Conservation (phyloP, 2,113 vertebrate species). For the Notarius quadriscutis region DNA sequence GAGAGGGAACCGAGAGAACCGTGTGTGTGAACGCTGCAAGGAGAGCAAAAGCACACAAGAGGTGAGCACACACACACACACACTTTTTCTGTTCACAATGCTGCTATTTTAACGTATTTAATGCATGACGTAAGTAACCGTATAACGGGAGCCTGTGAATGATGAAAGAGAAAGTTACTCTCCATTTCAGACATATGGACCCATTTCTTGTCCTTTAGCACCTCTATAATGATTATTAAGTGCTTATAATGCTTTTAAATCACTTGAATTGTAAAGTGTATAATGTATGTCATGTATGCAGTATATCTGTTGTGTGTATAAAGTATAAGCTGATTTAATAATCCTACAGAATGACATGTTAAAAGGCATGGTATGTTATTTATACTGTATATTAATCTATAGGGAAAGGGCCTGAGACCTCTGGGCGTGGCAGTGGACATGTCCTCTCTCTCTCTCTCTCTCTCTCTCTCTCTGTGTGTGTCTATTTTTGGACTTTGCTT, state of each 20-base stretch:
- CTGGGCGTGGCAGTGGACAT: conserved; percentile 47
- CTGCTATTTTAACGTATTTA: background rate
- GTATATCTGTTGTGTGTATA: background rate
- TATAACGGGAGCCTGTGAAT: background rate
- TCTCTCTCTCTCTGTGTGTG: background rate
- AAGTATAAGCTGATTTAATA: background rate
- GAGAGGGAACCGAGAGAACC: background rate
- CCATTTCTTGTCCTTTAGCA: background rate
- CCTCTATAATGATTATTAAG: background rate
- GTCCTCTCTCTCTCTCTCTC: background rate
- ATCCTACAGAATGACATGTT: background rate
- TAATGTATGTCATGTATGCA: background rate
- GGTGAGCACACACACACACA: conserved; percentile 5
- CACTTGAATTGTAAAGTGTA: background rate
- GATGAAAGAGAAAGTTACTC: background rate
- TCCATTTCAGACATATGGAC: background rate
- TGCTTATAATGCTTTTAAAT: background rate
- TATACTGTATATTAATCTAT: background rate
- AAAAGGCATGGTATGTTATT: background rate
- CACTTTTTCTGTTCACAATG: background rate
- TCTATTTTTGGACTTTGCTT: conserved; percentile 46
- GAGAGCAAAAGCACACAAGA: background rate
- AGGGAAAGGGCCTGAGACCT: background rate
- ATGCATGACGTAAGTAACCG: conserved; percentile 6
- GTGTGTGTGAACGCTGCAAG: conserved; percentile 7